Evolutionary conservation across 2,113 vertebrate species (phyloP).

Genomic region (Gorsachius goisagi): DNA sequence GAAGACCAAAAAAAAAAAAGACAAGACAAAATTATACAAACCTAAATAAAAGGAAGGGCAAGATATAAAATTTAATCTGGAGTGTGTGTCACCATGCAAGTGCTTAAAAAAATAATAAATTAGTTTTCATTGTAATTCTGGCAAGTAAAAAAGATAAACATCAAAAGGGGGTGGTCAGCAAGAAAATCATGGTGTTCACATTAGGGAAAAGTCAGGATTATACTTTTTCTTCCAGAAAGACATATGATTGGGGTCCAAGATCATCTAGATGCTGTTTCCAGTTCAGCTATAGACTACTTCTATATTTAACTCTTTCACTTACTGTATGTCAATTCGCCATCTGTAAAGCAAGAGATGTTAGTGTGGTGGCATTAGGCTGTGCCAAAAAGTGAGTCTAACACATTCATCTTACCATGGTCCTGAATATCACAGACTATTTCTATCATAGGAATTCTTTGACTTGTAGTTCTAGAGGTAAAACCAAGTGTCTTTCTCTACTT

Average conservation of each 20-base stretch:
- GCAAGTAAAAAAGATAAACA: not conserved
- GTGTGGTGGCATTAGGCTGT: not conserved
- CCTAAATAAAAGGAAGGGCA: not conserved
- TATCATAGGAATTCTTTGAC: not conserved
- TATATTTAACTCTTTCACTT: not conserved
- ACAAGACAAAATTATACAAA: not conserved
- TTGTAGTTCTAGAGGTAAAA: not conserved
- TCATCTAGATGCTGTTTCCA: not conserved
- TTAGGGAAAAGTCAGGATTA: not conserved
- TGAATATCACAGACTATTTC: not conserved
- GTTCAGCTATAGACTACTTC: not conserved
- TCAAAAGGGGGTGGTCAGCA: not conserved
- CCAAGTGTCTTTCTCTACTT: not conserved
- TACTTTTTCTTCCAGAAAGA: not conserved
- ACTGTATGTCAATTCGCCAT: not conserved
- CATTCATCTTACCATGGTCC: not conserved
- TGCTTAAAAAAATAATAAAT: not conserved
- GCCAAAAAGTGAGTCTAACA: not conserved
- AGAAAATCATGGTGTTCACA: not conserved
- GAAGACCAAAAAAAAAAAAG: not conserved
- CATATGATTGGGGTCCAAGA: not conserved
- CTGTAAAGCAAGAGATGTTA: not conserved
- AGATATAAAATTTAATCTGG: not conserved
- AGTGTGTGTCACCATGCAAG: not conserved
- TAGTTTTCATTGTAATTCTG: not conserved